These are phyloP conservation scores for Tamias sibiricus DNA, from an alignment of 2,113 vertebrate genomes.

Conservation along the genomic window DNA sequence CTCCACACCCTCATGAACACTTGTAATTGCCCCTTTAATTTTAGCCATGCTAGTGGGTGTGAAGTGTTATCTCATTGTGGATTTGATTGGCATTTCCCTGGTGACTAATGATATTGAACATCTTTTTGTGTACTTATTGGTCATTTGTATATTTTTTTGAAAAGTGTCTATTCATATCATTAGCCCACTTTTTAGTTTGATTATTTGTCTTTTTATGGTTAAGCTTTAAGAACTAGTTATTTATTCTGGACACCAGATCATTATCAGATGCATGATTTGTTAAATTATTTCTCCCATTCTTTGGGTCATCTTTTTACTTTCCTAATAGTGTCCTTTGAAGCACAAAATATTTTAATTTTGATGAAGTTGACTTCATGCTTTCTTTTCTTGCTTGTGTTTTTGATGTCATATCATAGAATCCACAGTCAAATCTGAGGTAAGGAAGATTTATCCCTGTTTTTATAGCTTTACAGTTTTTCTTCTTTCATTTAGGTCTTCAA, in stretches of 20 bases:
- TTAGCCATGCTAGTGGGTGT: neutral
- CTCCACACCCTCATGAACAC: neutral
- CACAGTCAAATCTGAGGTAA: neutral
- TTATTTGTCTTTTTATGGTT: constrained; percentile 19
- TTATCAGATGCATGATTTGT: neutral
- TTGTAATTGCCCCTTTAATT: neutral
- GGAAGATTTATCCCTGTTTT: neutral
- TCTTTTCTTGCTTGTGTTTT: constrained; percentile 30
- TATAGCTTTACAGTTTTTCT: constrained; percentile 10
- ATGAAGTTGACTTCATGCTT: constrained; percentile 22
- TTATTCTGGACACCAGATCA: neutral
- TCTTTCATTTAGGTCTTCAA: constrained; percentile 1
- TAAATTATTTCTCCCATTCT: constrained; percentile 4
- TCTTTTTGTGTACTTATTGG: neutral
- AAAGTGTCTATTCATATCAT: constrained; percentile 22
- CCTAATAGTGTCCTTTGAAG: constrained; percentile 8
- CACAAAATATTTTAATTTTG: constrained; percentile 45
- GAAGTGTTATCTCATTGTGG: neutral
- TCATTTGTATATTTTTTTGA: constrained; percentile 20
- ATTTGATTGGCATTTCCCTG: constrained; percentile 48
- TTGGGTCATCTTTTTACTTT: neutral
- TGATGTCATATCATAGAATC: constrained; percentile 32
- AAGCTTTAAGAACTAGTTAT: neutral
- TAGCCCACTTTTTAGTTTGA: neutral
- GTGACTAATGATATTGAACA: neutral